These are phyloP conservation scores for Xanthia icteritia DNA, from an alignment of 2,888 invertebrate genomes.

Conservation along the genomic window DNA sequence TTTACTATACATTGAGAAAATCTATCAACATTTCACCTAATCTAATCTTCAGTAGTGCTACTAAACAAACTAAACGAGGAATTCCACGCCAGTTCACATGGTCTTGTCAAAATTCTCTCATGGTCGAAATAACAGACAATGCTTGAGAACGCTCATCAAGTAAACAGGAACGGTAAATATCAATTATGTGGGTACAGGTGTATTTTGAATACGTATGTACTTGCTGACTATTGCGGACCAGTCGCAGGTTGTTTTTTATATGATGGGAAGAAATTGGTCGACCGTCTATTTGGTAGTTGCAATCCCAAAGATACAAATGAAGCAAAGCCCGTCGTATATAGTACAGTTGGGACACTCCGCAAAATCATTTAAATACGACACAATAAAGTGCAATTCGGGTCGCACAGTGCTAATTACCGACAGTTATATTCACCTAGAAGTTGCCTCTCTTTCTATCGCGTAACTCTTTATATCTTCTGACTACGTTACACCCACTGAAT, in stretches of 20 bases:
- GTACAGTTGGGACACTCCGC: no score
- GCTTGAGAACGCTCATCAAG: constrained; percentile 34
- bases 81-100: constrained; percentile 36
- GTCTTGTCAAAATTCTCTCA: constrained; percentile 52
- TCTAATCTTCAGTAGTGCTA: background rate
- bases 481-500: no score
- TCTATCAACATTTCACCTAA: background rate
- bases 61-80: constrained; percentile 19
- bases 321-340: no score
- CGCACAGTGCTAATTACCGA: no score
- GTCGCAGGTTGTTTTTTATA: background rate
- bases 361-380: no score
- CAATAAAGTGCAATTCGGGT: no score
- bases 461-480: no score
- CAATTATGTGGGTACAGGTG: constrained; percentile 34
- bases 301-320: no score
- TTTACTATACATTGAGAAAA: constrained; percentile 4
- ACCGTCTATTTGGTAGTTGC: background rate
- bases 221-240: background rate
- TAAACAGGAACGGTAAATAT: constrained; percentile 46
- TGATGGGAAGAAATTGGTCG: background rate
- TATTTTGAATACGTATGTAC: background rate
- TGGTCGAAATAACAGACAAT: constrained; percentile 43
- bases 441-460: no score
- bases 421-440: no score